Evolutionary conservation across 2,797 vertebrate species (phyloP).

Genomic region (Muscicapa comitata): DNA sequence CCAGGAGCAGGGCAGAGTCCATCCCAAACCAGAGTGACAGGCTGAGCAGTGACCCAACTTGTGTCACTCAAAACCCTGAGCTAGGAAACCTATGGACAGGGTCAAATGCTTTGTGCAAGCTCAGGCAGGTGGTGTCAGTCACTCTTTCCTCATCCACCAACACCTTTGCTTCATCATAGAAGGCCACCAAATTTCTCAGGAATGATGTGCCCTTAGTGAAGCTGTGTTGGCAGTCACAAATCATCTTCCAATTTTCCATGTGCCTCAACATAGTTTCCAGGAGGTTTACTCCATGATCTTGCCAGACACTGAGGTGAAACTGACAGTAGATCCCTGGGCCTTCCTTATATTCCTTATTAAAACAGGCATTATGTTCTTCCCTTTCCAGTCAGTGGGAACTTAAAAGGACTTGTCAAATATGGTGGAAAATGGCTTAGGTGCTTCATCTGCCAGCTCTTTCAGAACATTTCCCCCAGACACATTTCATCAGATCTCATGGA

Average conservation of each 20-base stretch:
- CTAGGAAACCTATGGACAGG: neutral
- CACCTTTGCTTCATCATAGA: neutral
- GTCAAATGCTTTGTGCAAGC: neutral
- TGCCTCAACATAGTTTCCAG: neutral
- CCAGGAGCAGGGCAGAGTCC: neutral
- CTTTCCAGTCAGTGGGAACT: neutral
- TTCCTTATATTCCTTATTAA: neutral
- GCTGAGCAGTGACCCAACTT: neutral
- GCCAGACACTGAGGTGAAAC: neutral
- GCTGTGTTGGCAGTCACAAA: neutral
- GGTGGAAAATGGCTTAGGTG: fast-evolving
- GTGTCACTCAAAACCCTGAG: neutral
- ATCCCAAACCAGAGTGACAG: neutral
- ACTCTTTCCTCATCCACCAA: neutral
- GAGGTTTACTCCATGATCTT: neutral
- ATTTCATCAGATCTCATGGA: neutral
- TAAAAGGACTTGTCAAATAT: neutral
- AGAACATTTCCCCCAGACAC: neutral
- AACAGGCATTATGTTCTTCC: neutral
- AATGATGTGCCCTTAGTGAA: neutral
- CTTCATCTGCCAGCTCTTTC: neutral
- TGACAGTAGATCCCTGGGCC: neutral
- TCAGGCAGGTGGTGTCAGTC: neutral
- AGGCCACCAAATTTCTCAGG: neutral
- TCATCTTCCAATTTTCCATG: neutral